Conservation (phyloP, 2,113 vertebrate species). For the Pangasianodon hypophthalmus region DNA sequence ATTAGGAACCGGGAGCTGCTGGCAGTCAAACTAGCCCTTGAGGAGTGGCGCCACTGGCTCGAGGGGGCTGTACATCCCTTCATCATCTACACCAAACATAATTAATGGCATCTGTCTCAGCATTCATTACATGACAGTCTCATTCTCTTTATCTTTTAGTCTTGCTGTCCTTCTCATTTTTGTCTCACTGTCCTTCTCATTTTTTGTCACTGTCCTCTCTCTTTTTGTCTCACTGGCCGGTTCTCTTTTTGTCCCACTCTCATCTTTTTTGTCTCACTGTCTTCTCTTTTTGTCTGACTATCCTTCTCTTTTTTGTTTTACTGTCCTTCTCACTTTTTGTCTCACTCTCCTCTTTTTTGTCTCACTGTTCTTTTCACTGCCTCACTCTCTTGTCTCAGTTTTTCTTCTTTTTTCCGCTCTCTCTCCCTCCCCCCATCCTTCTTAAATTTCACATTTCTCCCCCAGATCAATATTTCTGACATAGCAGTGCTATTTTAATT, state of each 20-base stretch:
- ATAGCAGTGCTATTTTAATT: background rate
- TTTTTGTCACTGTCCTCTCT: background rate
- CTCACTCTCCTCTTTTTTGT: background rate
- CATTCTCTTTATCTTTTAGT: background rate
- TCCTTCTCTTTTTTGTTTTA: background rate
- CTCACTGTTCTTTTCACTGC: background rate
- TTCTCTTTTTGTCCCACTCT: background rate
- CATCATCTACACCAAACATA: no score
- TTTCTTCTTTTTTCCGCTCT: background rate
- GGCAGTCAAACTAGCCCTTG: no score
- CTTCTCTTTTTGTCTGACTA: background rate
- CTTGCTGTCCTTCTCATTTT: background rate
- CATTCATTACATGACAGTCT: background rate
- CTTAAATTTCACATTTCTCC: background rate
- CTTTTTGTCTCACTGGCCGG: background rate
- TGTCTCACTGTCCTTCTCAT: background rate
- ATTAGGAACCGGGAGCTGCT: no score
- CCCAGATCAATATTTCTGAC: conserved; percentile 3
- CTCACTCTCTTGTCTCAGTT: background rate
- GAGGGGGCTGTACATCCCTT: no score
- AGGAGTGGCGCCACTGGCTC: no score
- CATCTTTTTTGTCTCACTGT: background rate
- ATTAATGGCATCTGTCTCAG: no score
- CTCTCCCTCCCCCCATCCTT: background rate
- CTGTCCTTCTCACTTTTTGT: background rate